Evolutionary conservation across 1,140 invertebrate species (phyloP).

Genomic region (Papilio glaucus): DNA sequence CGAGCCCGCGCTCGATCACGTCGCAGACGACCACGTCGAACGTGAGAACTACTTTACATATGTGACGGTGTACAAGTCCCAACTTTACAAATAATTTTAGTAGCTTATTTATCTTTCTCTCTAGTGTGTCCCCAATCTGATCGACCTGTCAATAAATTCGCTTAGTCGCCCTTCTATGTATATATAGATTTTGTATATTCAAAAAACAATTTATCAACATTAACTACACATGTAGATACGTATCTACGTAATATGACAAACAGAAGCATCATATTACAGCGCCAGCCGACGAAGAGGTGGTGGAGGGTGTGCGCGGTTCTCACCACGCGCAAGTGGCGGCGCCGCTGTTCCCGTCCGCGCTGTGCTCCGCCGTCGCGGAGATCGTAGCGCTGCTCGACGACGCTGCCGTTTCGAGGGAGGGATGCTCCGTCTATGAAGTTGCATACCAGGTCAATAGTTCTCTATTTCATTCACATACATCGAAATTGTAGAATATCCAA

Average conservation of each 20-base stretch:
- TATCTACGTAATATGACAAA: no score
- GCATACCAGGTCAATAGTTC: conserved; percentile 90
- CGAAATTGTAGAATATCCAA: background rate
- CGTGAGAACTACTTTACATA: conserved; percentile 81
- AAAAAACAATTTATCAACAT: no score
- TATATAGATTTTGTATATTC: no score
- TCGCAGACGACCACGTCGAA: conserved; percentile 94
- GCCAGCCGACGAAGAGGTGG: conserved; percentile 87
- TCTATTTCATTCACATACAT: no score
- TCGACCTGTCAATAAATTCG: no score
- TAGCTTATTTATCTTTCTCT: no score
- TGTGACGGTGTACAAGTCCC: no score
- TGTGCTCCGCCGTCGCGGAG: conserved; percentile 97
- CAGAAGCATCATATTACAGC: no score
- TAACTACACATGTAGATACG: no score
- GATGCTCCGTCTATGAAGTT: conserved; percentile 94
- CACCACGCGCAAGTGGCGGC: conserved; percentile 95
- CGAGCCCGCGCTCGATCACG: conserved; percentile 96
- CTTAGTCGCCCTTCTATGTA: no score
- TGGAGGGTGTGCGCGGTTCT: conserved; percentile 87
- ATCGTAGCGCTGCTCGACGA: conserved; percentile 98
- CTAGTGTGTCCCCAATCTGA: no score
- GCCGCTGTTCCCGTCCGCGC: conserved; percentile 97
- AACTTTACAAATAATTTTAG: no score
- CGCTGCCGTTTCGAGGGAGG: conserved; percentile 96